phyloP scores from a whole-genome alignment of 1,140 invertebrate genomes.

The Rhopalosiphum maidis region DNA sequence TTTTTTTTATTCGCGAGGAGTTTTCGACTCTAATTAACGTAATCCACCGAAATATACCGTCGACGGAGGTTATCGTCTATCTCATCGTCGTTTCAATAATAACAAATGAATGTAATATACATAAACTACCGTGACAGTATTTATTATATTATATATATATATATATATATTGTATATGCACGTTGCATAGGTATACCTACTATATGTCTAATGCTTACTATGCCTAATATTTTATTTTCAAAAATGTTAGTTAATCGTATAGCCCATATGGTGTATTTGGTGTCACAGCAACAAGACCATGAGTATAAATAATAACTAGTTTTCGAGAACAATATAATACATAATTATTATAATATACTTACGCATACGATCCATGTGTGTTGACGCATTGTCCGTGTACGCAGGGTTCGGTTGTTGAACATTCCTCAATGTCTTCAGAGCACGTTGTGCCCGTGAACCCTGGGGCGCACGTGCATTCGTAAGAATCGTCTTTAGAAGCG shows the following conservation, averaged over 20 bases:
- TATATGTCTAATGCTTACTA: not conserved
- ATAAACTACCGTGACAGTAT: constrained; percentile 16
- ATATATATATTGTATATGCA: not conserved
- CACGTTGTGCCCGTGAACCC: constrained; percentile 88
- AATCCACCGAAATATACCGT: not conserved
- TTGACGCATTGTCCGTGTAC: constrained; percentile 82
- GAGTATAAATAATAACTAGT: not conserved
- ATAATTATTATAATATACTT: constrained; percentile 64
- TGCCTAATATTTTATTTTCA: not conserved
- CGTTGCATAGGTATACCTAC: not conserved
- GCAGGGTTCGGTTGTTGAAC: constrained; percentile 71
- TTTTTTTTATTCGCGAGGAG: not conserved
- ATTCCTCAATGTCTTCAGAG: constrained; percentile 89
- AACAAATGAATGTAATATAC: not conserved
- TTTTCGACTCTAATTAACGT: constrained; percentile 36
- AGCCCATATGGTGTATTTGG: not conserved
- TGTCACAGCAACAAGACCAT: not conserved
- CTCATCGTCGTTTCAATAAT: not conserved
- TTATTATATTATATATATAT: not conserved
- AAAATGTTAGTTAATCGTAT: not conserved
- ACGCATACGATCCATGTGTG: constrained; percentile 89
- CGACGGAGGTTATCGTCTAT: not conserved
- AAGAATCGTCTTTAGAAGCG: constrained; percentile 74
- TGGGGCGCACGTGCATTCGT: constrained; percentile 82
- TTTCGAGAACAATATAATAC: not conserved